Conservation (phyloP, 1,140 invertebrate genomes). For the Pantala flavescens region DNA sequence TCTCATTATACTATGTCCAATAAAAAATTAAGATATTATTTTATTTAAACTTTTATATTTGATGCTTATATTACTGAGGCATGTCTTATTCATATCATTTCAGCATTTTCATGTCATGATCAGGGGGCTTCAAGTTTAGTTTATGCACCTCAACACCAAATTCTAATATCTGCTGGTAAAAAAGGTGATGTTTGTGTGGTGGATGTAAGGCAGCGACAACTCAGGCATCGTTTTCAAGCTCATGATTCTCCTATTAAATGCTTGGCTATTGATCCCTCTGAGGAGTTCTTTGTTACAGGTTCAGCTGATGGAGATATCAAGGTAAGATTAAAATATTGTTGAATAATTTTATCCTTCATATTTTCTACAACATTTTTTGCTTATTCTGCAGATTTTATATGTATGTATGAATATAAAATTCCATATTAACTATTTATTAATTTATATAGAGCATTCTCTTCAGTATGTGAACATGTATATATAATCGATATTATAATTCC, state of each 20-base stretch:
- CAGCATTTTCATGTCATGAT: slow-evolving; percentile 85
- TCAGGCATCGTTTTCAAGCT: slow-evolving; percentile 81
- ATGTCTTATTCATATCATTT: slow-evolving; percentile 22
- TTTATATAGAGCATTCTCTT: no score
- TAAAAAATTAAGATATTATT: no score
- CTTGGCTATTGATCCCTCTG: slow-evolving; percentile 82
- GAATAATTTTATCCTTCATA: no score
- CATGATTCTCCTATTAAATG: slow-evolving; percentile 92
- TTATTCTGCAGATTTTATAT: no score
- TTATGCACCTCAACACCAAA: slow-evolving; percentile 86
- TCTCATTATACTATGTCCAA: no score
- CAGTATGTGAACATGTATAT: no score
- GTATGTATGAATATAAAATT: no score
- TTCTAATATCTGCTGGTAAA: slow-evolving; percentile 88
- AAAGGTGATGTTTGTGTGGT: slow-evolving; percentile 93
- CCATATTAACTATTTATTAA: no score
- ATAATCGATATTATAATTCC: slow-evolving; percentile 23
- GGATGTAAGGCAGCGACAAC: slow-evolving; percentile 77
- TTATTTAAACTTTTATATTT: no score
- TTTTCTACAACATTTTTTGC: neutral
- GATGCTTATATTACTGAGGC: no score
- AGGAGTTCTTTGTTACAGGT: slow-evolving; percentile 95
- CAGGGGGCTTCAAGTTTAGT: slow-evolving; percentile 77
- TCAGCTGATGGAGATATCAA: slow-evolving; percentile 99
- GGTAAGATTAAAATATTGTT: slow-evolving; percentile 41